Evolutionary conservation across 2,113 vertebrate species (phyloP).

Genomic region (Lates calcarifer): DNA sequence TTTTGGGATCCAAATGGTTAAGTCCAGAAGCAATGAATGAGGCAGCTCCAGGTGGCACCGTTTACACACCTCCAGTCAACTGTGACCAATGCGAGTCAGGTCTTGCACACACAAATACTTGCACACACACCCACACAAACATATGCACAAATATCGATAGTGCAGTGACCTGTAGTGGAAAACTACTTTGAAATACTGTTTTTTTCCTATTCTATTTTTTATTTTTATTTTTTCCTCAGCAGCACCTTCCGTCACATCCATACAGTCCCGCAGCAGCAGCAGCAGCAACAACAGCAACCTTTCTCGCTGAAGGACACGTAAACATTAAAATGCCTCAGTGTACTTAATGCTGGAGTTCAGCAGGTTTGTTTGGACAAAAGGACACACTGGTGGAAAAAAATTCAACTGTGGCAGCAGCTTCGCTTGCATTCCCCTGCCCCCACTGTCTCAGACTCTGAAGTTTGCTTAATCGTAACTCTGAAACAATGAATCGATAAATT

Average conservation of each 20-base stretch:
- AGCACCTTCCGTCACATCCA: conserved; percentile 32
- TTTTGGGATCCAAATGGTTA: conserved; percentile 15
- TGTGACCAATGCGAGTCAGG: conserved; percentile 31
- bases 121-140: neutral
- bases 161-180: conserved; percentile 45
- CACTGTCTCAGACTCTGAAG: too few species aligned
- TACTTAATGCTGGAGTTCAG: neutral
- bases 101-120: neutral
- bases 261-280: conserved; percentile 3
- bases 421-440: too few species aligned
- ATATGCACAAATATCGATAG: conserved; percentile 16
- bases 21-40: conserved; percentile 1
- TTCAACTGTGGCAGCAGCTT: neutral
- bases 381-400: neutral
- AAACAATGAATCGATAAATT: too few species aligned
- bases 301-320: conserved; percentile 6
- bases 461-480: too few species aligned
- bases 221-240: neutral
- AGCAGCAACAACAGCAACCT: conserved; percentile 12
- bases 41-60: conserved; percentile 39
- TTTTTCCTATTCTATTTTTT: conserved; percentile 6
- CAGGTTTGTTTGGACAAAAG: conserved; percentile 7
- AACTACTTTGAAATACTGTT: conserved; percentile 20
- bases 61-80: conserved; percentile 49
- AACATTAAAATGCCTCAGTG: neutral